Evolutionary conservation across 1,140 invertebrate genomes (phyloP).

Genomic region (Cyclargus thomasi): DNA sequence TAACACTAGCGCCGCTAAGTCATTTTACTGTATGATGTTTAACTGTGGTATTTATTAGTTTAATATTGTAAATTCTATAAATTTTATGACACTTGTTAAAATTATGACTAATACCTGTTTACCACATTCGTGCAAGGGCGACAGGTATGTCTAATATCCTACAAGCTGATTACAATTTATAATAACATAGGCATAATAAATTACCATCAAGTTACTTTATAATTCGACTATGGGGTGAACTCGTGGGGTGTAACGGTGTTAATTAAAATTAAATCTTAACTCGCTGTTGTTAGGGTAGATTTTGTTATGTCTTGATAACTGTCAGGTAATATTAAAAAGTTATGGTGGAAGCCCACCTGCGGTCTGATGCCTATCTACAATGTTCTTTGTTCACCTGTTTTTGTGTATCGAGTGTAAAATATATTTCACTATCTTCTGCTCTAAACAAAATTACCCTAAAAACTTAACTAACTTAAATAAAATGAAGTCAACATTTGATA

Average conservation of each 20-base stretch:
- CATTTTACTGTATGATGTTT: too few species aligned
- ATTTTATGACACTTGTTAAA: background rate
- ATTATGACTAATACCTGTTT: background rate
- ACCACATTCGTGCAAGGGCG: background rate
- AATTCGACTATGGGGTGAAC: conserved; percentile 5
- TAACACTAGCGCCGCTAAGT: too few species aligned
- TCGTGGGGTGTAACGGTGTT: background rate
- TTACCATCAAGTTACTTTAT: background rate
- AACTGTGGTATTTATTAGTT: too few species aligned
- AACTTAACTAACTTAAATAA: background rate
- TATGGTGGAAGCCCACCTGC: conserved; percentile 4
- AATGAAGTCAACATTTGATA: too few species aligned
- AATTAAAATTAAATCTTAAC: conserved; percentile 3
- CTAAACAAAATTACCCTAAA: background rate
- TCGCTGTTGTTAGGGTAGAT: background rate
- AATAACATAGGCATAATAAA: background rate
- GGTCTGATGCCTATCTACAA: conserved; percentile 7
- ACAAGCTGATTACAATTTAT: background rate
- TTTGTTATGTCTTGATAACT: background rate
- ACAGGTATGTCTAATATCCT: background rate
- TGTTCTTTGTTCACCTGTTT: conserved; percentile 15
- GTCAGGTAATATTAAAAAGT: background rate
- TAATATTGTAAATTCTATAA: too few species aligned
- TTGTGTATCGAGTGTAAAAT: background rate
- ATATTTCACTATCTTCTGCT: background rate